phyloP scores from a whole-genome alignment of 2,888 invertebrate genomes.

The Drosophila subsilvestris region DNA sequence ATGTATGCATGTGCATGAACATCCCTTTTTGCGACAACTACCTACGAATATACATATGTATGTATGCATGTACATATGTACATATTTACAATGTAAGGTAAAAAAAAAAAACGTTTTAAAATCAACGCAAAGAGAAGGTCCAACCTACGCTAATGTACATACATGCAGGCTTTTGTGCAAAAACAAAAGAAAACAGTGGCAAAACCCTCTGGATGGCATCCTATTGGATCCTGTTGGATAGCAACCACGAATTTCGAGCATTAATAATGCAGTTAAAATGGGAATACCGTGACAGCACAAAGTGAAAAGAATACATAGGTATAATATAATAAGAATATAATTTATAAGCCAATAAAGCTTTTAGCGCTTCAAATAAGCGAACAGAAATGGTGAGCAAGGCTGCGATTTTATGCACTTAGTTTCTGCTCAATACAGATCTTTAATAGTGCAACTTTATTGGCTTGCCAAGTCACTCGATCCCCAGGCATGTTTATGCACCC shows the following conservation, averaged over 20 bases:
- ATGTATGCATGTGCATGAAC: neutral
- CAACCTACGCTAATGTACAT: neutral
- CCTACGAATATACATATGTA: neutral
- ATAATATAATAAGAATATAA: too few relatives aligned
- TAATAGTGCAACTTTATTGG: neutral
- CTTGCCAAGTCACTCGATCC: neutral
- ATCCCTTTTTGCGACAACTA: neutral
- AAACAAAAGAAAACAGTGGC: neutral
- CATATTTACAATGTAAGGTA: neutral
- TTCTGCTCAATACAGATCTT: neutral
- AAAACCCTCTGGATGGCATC: too few relatives aligned
- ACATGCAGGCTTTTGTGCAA: neutral
- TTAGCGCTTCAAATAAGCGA: too few relatives aligned
- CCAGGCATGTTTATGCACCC: neutral
- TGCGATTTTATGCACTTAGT: neutral
- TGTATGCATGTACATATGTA: neutral
- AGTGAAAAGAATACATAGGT: too few relatives aligned
- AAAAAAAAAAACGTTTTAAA: neutral
- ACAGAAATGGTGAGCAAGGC: too few relatives aligned
- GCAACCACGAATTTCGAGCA: too few relatives aligned
- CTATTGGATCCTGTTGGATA: too few relatives aligned
- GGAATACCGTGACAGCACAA: neutral
- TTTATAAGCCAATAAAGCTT: too few relatives aligned
- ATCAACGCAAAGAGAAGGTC: neutral
- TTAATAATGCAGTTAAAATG: neutral